A percentile compares a stretch with the other conserved stretches of the same genome.
These are phyloP conservation scores for Macropodus opercularis DNA, from an alignment of 2,797 vertebrate species.

Conservation along the genomic window DNA sequence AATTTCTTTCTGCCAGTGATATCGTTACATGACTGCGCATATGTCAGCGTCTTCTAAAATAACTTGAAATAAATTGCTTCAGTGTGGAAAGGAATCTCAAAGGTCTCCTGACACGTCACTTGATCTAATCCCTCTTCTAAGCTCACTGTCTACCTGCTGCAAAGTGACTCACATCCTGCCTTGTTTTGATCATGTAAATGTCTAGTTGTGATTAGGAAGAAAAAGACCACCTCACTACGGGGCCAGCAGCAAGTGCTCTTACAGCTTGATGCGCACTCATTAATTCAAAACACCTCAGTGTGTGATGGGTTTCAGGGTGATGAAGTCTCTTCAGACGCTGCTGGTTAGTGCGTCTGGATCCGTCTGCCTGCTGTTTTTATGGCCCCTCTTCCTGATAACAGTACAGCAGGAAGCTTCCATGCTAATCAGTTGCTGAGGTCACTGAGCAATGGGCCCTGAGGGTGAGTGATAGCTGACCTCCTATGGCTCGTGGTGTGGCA, in stretches of 20 bases:
- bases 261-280: constrained; percentile 28
- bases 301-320: not conserved
- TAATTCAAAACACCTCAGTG: constrained; percentile 31
- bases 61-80: not conserved
- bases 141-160: constrained; percentile 3
- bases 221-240: constrained; percentile 1
- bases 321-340: constrained; percentile 6
- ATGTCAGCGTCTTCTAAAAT: not conserved
- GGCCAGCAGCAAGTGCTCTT: constrained; percentile 5
- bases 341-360: constrained; percentile 21
- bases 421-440: constrained; percentile 52
- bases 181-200: constrained; percentile 26
- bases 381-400: constrained; percentile 46
- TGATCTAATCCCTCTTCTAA: not conserved
- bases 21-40: not conserved
- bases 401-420: constrained; percentile 13
- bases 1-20: not conserved
- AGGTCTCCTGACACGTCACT: not conserved
- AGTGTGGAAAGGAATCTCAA: not conserved
- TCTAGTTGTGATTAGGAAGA: constrained; percentile 24
- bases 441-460: constrained; percentile 7
- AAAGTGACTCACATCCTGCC: constrained; percentile 5
- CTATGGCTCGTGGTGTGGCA: constrained; percentile 12
- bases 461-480: constrained; percentile 45
- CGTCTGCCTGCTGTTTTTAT: constrained; percentile 36